Conservation (phyloP, 2,797 vertebrate genomes). For the Zenarchopterus dispar region DNA sequence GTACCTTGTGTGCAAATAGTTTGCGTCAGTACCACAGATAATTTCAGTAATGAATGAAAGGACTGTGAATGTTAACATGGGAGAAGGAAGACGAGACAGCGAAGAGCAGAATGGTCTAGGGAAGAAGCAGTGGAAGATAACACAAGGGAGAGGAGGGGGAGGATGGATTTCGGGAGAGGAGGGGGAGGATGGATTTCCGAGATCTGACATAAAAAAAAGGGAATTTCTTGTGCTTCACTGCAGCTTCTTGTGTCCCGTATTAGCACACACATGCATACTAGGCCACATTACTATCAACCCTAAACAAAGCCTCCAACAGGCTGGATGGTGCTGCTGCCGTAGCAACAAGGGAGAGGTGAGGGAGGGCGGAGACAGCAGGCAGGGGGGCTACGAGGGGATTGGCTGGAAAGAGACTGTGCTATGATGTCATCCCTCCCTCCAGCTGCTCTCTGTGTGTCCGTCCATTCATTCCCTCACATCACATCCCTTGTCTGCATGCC, state of each 20-base stretch:
- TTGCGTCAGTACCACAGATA: too few relatives aligned
- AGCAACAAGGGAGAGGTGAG: conserved; percentile 76
- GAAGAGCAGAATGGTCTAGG: not conserved
- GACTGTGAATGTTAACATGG: not conserved
- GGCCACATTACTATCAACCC: conserved; percentile 51
- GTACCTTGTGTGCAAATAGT: too few relatives aligned
- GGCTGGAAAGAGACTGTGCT: conserved; percentile 44
- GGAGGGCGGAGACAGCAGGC: conserved; percentile 53
- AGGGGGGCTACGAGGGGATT: conserved; percentile 52
- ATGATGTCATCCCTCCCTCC: conserved; percentile 66
- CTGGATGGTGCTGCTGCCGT: conserved; percentile 69
- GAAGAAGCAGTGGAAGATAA: not conserved
- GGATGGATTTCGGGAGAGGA: not conserved
- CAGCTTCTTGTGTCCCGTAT: conserved; percentile 23
- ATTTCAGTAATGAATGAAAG: not conserved
- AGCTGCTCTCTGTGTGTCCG: conserved; percentile 31
- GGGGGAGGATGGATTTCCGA: not conserved
- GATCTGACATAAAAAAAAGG: conserved; percentile 11
- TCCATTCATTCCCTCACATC: conserved; percentile 62
- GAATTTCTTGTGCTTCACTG: conserved; percentile 33
- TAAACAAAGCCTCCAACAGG: conserved; percentile 51
- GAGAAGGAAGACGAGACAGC: conserved; percentile 14
- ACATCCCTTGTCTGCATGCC: conserved; percentile 50
- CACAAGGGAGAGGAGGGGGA: not conserved
- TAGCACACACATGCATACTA: conserved; percentile 27